Percentiles rank a stretch among this genome's conserved stretches.
phyloP scores from a whole-genome alignment of 2,888 invertebrate genomes.

The Cantharis nigra region DNA sequence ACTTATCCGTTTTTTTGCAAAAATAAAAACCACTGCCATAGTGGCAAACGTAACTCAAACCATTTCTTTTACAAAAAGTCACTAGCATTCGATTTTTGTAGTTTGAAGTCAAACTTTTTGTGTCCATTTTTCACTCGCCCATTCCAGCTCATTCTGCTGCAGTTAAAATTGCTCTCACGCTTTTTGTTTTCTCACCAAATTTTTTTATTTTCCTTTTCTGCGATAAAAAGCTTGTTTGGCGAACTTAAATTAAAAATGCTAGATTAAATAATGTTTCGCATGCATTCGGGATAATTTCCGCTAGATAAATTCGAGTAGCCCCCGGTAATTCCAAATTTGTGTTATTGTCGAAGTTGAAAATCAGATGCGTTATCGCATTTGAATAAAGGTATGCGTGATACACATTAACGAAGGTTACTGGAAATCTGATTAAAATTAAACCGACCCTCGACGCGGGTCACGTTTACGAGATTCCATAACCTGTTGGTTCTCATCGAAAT shows the following conservation, averaged over 20 bases:
- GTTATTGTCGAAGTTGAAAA: neutral
- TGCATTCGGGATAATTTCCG: neutral
- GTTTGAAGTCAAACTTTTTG: neutral
- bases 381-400: conserved; percentile 28
- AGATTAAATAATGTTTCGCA: neutral
- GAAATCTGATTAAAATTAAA: conserved; percentile 40
- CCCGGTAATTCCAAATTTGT: neutral
- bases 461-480: conserved; percentile 36
- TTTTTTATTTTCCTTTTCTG: neutral
- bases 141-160: neutral
- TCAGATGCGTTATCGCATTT: neutral
- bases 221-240: neutral
- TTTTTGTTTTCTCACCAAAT: neutral
- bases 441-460: conserved; percentile 39
- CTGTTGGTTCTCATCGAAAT: conserved; percentile 38
- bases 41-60: neutral
- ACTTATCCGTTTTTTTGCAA: neutral
- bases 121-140: neutral
- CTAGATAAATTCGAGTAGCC: neutral
- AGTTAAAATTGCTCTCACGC: neutral
- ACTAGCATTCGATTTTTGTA: neutral
- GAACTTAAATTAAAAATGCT: neutral
- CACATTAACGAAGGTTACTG: conserved; percentile 26
- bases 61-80: neutral
- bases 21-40: neutral